Percentiles rank a stretch among this genome's conserved stretches.
These are phyloP conservation scores for Dasyprocta punctata DNA, from an alignment of 2,113 vertebrate species.

Conservation along the genomic window DNA sequence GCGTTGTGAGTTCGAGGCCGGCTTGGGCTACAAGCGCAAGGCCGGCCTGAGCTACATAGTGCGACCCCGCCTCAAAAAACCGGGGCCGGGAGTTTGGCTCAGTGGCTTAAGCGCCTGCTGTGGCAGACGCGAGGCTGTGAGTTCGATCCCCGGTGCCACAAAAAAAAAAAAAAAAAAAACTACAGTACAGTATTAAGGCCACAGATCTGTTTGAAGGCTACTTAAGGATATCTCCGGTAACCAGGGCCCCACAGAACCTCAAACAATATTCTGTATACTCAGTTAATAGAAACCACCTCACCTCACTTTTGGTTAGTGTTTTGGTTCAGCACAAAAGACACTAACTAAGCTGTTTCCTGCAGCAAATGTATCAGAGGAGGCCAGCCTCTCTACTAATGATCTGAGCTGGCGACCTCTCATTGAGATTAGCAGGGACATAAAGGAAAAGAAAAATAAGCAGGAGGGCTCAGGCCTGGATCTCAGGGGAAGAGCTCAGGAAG, in stretches of 20 bases:
- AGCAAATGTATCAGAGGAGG: constrained; percentile 64
- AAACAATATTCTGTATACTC: not conserved
- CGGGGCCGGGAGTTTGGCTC: too few species aligned
- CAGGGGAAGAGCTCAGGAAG: constrained; percentile 85
- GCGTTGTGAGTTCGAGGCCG: too few species aligned
- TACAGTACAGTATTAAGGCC: not conserved
- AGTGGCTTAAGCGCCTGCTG: too few species aligned
- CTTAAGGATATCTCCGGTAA: not conserved
- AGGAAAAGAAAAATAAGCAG: constrained; percentile 84
- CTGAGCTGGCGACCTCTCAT: constrained; percentile 87
- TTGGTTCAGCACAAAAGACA: not conserved
- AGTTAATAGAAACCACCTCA: not conserved
- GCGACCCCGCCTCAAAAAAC: too few species aligned
- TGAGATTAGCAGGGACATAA: constrained; percentile 86
- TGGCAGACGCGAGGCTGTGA: too few species aligned
- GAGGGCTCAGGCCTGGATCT: constrained; percentile 85
- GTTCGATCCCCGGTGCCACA: too few species aligned
- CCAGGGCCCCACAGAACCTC: not conserved
- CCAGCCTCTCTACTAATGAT: constrained; percentile 61
- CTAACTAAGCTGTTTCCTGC: not conserved
- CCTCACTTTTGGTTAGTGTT: not conserved
- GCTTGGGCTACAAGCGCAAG: too few species aligned
- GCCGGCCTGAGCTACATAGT: too few species aligned
- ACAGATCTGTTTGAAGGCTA: not conserved
- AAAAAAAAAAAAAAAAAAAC: too few species aligned